Evolutionary conservation across 2,113 vertebrate species (phyloP).

Genomic region (Dasyprocta punctata): DNA sequence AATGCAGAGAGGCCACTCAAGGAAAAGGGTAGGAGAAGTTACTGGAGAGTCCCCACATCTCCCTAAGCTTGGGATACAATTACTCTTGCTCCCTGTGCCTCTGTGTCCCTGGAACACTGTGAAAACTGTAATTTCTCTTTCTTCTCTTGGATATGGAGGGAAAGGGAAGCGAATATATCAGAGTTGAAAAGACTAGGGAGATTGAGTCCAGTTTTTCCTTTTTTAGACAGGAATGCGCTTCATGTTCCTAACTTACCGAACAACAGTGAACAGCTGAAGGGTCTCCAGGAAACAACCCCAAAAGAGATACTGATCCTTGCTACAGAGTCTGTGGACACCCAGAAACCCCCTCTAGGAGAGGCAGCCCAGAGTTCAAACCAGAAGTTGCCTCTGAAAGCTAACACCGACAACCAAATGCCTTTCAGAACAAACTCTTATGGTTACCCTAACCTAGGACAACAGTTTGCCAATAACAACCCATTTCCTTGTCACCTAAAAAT

Average conservation of each 20-base stretch:
- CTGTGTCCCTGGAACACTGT: not conserved
- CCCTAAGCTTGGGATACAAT: not conserved
- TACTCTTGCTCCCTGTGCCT: not conserved
- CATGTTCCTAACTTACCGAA: not conserved
- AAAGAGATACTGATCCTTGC: not conserved
- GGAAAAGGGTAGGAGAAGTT: not conserved
- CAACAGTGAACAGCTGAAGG: not conserved
- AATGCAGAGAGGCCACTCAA: not conserved
- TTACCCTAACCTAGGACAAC: not conserved
- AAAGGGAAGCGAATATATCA: not conserved
- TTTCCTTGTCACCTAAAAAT: not conserved
- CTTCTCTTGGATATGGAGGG: not conserved
- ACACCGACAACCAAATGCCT: not conserved
- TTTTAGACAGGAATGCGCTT: not conserved
- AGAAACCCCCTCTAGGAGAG: not conserved
- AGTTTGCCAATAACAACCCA: not conserved
- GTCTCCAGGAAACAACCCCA: not conserved
- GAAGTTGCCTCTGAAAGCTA: not conserved
- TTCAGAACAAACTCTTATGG: fast-evolving
- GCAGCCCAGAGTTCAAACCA: not conserved
- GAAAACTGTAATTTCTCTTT: not conserved
- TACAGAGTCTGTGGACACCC: not conserved
- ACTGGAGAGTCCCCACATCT: not conserved
- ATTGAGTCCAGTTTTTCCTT: not conserved
- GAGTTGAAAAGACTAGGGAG: not conserved